phyloP scores from a whole-genome alignment of 2,113 vertebrate genomes.

The Hymenochirus boettgeri region DNA sequence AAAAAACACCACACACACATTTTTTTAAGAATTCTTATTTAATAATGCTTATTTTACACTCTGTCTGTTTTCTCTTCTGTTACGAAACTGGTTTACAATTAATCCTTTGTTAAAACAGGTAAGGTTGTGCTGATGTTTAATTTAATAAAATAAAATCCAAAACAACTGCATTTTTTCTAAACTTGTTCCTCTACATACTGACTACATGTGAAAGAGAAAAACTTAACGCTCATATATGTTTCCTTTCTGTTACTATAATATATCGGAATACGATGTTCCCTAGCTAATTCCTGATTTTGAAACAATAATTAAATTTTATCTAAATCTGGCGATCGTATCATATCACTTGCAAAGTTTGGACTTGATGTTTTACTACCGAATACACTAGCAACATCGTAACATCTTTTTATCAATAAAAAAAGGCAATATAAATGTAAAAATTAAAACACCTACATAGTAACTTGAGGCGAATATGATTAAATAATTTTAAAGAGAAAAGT shows the following conservation, averaged over 20 bases:
- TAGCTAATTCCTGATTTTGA: no score
- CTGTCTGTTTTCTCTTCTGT: conserved; percentile 80
- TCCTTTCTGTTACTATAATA: no score
- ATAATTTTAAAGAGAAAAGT: conserved; percentile 80
- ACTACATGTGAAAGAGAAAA: no score
- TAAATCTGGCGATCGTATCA: no score
- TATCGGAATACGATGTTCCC: no score
- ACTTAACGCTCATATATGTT: no score
- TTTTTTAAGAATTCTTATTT: conserved; percentile 80
- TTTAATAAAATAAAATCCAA: not conserved
- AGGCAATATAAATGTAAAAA: conserved; percentile 71
- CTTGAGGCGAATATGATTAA: conserved; percentile 72
- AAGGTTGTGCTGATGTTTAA: conserved; percentile 34
- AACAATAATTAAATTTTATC: no score
- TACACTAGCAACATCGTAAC: conserved; percentile 46
- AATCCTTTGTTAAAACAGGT: conserved; percentile 66
- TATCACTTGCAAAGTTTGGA: no score
- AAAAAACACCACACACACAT: conserved; percentile 56
- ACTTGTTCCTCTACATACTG: no score
- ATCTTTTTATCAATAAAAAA: conserved; percentile 71
- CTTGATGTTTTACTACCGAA: not conserved
- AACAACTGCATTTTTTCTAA: no score
- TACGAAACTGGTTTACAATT: conserved; percentile 61
- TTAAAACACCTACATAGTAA: conserved; percentile 78
- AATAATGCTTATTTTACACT: conserved; percentile 87